Percentiles rank a stretch among this genome's conserved stretches.
Conservation (phyloP, 2,888 invertebrate species). For the Drosophila testacea region DNA sequence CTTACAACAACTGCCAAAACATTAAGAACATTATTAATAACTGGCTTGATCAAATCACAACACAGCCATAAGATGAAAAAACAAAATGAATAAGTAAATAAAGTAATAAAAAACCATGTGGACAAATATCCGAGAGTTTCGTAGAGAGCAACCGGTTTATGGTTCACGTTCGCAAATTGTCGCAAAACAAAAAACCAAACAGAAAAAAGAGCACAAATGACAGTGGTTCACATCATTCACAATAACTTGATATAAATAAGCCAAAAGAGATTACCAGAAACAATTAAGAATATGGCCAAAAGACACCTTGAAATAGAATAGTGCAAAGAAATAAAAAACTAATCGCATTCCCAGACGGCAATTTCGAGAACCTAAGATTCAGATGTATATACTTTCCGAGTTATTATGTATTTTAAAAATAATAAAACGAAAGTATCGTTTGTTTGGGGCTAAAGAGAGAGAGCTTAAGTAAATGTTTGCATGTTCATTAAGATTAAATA, state of each 20-base stretch:
- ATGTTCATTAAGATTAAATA: neutral
- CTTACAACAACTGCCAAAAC: conserved; percentile 27
- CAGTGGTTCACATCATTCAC: conserved; percentile 64
- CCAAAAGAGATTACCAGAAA: conserved; percentile 33
- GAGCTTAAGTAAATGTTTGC: neutral
- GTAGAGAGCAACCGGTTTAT: conserved; percentile 51
- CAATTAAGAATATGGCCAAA: conserved; percentile 7
- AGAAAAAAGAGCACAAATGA: conserved; percentile 45
- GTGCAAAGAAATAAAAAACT: neutral
- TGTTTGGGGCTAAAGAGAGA: neutral
- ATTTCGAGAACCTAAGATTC: neutral
- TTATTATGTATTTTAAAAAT: neutral
- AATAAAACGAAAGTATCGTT: neutral
- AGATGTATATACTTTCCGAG: neutral
- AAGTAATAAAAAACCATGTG: conserved; percentile 55
- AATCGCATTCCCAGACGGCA: too few species aligned
- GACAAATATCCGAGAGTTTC: conserved; percentile 22
- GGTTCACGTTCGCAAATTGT: conserved; percentile 63
- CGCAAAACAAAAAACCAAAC: conserved; percentile 20
- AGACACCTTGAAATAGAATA: conserved; percentile 32
- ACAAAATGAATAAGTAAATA: conserved; percentile 47
- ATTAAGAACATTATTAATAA: conserved; percentile 41
- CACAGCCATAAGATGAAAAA: conserved; percentile 9
- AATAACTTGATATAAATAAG: conserved; percentile 15
- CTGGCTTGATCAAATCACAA: conserved; percentile 22